phyloP scores from a whole-genome alignment of 92 coral and sea anemone genomes.

The Phenganax marumi region DNA sequence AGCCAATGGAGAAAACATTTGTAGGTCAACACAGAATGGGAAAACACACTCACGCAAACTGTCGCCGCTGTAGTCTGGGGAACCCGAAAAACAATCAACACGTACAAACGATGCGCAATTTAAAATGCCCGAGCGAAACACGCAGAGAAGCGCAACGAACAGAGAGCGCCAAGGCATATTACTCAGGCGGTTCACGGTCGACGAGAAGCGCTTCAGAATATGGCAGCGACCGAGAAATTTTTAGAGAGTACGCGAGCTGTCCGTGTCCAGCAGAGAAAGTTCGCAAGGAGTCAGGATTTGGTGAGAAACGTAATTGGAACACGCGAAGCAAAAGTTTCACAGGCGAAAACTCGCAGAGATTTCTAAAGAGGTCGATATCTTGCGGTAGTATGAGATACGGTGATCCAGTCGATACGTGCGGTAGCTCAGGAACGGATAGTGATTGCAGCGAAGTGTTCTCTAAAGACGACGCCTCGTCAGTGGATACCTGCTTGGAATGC shows the following conservation, averaged over 20 bases:
- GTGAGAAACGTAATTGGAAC: conserved; percentile 21
- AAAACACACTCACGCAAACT: conserved; percentile 34
- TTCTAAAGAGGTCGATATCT: conserved; percentile 28
- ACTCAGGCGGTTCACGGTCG: not conserved
- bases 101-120: conserved; percentile 26
- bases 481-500: conserved; percentile 16
- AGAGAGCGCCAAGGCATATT: not conserved
- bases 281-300: conserved; percentile 18
- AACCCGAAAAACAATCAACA: conserved; percentile 38
- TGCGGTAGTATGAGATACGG: conserved; percentile 23
- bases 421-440: conserved; percentile 28
- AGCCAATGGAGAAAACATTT: conserved; percentile 26
- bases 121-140: not conserved
- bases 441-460: conserved; percentile 12
- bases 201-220: conserved; percentile 17
- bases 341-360: conserved; percentile 10
- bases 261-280: conserved; percentile 2
- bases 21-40: conserved; percentile 31
- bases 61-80: conserved; percentile 29
- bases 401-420: not conserved
- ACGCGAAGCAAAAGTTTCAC: conserved; percentile 5
- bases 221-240: conserved; percentile 17
- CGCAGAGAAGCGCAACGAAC: conserved; percentile 20
- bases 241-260: conserved; percentile 15
- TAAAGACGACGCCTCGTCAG: not conserved